Evolutionary conservation across 2,113 vertebrate species (phyloP), one percentile per base, ranked within the genome.

Genomic region (Megaptera novaeangliae): DNA sequence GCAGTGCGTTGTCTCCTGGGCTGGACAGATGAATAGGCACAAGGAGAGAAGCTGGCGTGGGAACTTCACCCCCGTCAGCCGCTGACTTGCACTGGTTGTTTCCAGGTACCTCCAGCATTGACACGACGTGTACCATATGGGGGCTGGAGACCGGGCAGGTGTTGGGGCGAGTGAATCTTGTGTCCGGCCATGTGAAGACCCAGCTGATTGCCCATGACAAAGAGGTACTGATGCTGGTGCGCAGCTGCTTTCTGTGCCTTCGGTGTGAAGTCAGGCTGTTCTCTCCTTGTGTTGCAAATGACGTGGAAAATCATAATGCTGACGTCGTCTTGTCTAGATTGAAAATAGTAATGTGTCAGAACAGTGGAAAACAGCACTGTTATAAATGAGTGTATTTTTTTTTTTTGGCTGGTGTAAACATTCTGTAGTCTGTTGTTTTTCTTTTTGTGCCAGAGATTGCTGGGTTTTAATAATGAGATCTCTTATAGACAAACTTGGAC

Each of bases 41-140:
- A 44, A 31, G 68, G 69, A 86, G 49, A 85, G 86, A 64, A 3
- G 29, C 55, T 52, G 23, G 18, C 7, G 0, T 25, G 59, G n/a
- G 61, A 57, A 13, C 39, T 34, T 94, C 34, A 14, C 2, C 44
- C 74, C 71, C 2, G 0, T 41, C 29, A 66, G 78, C 64, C 12
- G 0, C 90, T 96, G n/a, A 97, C 80, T 7, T 34, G 21, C 23
- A 5, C 61, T 92, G 94, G 7, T 98, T 97, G 84, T 49, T 97
- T 96, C 61, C 97, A 99, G 99, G 99, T 83, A 99, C 99, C 5
- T 99, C 99, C 63, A 99, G 99, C 97, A 99, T 99, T n/a, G 99
- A 99, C 97, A 99, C 99, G 57, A 99, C 99, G 75, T 99, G 99
- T 94, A 99, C 99, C n/a, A 99, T 99, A 97, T 99, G 99, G 99